Percentiles rank a stretch among this genome's conserved stretches.
phyloP scores from a whole-genome alignment of 2,113 vertebrate genomes.

The Anolis carolinensis region DNA sequence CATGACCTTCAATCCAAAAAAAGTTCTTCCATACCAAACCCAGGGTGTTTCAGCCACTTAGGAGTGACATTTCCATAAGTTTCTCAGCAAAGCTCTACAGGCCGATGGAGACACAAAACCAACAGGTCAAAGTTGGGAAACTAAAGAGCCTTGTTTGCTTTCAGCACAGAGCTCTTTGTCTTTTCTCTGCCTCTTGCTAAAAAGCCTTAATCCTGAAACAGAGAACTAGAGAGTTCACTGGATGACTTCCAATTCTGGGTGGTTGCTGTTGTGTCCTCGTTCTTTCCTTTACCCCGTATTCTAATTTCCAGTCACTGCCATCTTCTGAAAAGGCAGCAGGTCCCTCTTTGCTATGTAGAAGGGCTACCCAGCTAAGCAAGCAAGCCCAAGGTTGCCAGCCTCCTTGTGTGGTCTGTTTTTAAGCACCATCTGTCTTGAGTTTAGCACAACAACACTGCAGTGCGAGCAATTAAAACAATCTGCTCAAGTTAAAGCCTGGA shows the following conservation, averaged over 20 bases:
- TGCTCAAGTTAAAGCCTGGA: constrained; percentile 48
- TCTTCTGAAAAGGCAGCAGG: constrained; percentile 45
- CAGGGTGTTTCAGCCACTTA: background rate
- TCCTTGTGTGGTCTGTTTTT: constrained; percentile 63
- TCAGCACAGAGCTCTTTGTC: background rate
- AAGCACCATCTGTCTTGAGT: constrained; percentile 75
- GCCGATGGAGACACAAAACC: background rate
- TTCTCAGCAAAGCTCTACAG: background rate
- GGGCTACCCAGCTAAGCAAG: constrained; percentile 20
- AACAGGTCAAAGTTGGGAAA: background rate
- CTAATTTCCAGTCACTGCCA: constrained; percentile 33
- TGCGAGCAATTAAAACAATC: constrained; percentile 63
- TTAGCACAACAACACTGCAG: constrained; percentile 61
- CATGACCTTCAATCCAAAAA: background rate
- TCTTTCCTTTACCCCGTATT: background rate
- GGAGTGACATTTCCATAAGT: background rate
- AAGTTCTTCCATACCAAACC: background rate
- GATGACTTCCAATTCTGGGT: background rate
- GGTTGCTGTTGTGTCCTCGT: accelerated
- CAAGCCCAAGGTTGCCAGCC: constrained; percentile 57
- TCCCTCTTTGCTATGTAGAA: constrained; percentile 43
- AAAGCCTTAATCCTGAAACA: constrained; percentile 21
- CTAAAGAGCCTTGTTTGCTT: background rate
- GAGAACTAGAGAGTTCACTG: background rate
- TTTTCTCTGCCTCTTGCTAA: constrained; percentile 6